Evolutionary conservation across 92 coral and sea anemone genomes (phyloP).

Genomic region (Porites cylindrica): DNA sequence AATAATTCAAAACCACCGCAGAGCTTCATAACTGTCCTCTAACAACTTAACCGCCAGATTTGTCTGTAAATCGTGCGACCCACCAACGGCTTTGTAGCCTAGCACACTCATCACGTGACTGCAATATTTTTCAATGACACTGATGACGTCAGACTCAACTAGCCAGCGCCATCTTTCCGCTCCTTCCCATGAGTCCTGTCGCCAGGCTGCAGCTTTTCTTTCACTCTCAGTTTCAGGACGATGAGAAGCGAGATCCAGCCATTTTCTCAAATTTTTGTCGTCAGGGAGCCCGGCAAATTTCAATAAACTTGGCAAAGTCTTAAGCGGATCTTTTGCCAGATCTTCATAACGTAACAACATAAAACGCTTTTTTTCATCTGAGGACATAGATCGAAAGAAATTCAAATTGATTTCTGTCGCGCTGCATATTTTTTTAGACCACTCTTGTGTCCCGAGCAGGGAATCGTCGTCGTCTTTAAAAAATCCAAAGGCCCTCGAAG

Average conservation of each 20-base stretch:
- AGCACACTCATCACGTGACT: constrained; percentile 21
- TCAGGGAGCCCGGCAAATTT: constrained; percentile 21
- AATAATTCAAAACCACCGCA: neutral
- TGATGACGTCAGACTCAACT: constrained; percentile 7
- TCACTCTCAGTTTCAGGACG: constrained; percentile 11
- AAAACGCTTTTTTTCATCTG: neutral
- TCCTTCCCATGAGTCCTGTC: constrained; percentile 28
- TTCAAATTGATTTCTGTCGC: constrained; percentile 12
- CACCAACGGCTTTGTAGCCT: constrained; percentile 40
- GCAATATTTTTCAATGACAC: constrained; percentile 38
- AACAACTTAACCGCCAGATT: constrained; percentile 27
- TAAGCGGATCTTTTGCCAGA: constrained; percentile 37
- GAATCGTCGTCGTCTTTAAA: too few species aligned
- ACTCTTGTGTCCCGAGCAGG: too few species aligned
- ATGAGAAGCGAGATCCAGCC: constrained; percentile 7
- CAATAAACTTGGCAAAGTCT: neutral
- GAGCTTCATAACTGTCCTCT: neutral
- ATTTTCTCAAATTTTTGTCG: neutral
- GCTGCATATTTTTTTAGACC: neutral
- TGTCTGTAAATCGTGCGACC: constrained; percentile 8
- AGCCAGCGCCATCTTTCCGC: constrained; percentile 49
- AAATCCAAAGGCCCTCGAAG: too few species aligned
- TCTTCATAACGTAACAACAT: constrained; percentile 52
- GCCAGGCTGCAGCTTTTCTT: neutral
- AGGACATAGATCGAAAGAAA: neutral